Conservation (phyloP, 1,140 invertebrate species). For the Lutraria rhynchaena region DNA sequence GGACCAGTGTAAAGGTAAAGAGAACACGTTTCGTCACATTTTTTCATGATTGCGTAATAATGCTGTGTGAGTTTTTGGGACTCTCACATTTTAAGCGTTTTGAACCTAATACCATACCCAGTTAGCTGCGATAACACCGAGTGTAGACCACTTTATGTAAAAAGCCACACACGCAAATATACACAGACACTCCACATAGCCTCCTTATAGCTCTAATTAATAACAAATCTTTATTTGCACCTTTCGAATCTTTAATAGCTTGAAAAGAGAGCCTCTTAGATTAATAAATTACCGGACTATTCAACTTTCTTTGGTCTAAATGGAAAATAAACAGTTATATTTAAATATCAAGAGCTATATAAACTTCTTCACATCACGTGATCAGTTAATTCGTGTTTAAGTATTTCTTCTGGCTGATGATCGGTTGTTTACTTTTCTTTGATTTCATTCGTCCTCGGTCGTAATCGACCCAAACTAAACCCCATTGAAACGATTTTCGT, state of each 20-base stretch:
- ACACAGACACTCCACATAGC: too few species aligned
- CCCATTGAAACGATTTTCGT: conserved; percentile 48
- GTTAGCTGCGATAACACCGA: too few species aligned
- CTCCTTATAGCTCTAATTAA: too few species aligned
- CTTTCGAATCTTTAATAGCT: conserved; percentile 52
- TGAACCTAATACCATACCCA: too few species aligned
- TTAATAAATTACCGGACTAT: conserved; percentile 41
- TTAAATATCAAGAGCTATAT: conserved; percentile 45
- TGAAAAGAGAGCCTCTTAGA: conserved; percentile 32
- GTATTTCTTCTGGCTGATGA: conserved; percentile 13
- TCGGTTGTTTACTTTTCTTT: conserved; percentile 56
- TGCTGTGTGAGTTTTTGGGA: too few species aligned
- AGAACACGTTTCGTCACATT: too few species aligned
- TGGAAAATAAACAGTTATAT: conserved; percentile 60
- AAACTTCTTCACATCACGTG: conserved; percentile 41
- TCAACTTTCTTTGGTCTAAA: conserved; percentile 49
- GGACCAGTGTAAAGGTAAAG: too few species aligned
- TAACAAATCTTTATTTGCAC: conserved; percentile 22
- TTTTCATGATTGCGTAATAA: too few species aligned
- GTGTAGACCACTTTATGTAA: too few species aligned
- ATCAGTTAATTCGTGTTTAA: conserved; percentile 57
- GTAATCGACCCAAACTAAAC: conserved; percentile 20
- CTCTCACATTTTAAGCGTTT: too few species aligned
- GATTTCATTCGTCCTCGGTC: conserved; percentile 8
- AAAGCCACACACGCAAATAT: too few species aligned